phyloP scores from a whole-genome alignment of 1,140 invertebrate species.

The Heliconius eleuchia region DNA sequence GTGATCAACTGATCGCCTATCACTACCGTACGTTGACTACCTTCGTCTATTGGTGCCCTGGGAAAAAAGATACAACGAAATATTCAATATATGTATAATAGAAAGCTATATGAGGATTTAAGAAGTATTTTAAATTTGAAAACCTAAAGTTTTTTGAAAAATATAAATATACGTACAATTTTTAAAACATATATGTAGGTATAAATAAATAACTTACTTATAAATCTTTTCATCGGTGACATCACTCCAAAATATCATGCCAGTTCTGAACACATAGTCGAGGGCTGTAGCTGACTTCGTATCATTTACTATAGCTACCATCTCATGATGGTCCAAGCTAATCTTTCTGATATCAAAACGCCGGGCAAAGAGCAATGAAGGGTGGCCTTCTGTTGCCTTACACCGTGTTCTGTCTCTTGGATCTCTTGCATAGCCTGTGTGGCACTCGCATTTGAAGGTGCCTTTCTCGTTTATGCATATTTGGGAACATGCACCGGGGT shows the following conservation, averaged over 20 bases:
- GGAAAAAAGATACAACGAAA: conserved; percentile 1
- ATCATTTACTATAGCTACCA: conserved; percentile 93
- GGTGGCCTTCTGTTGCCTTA: conserved; percentile 93
- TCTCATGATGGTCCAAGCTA: conserved; percentile 93
- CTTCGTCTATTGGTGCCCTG: conserved; percentile 95
- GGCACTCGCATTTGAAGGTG: conserved; percentile 95
- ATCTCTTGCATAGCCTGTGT: conserved; percentile 92
- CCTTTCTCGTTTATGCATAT: conserved; percentile 95
- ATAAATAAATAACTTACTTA: conserved; percentile 83
- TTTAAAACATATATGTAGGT: no score
- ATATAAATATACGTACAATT: no score
- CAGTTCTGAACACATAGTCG: conserved; percentile 94
- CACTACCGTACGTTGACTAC: conserved; percentile 90
- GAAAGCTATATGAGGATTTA: no score
- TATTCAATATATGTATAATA: neutral
- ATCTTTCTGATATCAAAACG: conserved; percentile 94
- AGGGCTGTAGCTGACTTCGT: conserved; percentile 93
- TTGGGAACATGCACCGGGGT: conserved; percentile 95
- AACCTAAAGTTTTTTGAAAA: no score
- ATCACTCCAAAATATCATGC: conserved; percentile 98
- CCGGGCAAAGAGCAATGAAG: conserved; percentile 91
- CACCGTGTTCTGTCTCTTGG: conserved; percentile 91
- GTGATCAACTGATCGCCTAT: conserved; percentile 92
- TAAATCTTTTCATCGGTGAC: conserved; percentile 94
- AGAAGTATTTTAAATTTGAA: no score